Evolutionary conservation across 2,888 invertebrate genomes (phyloP).

Genomic region (Athalia circularis): DNA sequence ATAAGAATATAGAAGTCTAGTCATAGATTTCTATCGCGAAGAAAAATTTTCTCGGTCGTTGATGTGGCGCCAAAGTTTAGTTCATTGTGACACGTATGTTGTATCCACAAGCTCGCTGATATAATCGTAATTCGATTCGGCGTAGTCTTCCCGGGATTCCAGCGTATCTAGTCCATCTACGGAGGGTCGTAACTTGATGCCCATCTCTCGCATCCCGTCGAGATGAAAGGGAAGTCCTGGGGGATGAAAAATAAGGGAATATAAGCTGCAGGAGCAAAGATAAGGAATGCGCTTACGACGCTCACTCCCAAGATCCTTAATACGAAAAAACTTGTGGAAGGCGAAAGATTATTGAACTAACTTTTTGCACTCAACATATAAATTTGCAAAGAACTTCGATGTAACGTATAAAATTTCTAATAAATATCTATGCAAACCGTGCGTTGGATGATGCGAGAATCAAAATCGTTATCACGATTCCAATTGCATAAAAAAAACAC

Average conservation of each 20-base stretch:
- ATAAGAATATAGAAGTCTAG: no score
- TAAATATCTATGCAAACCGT: constrained; percentile 26
- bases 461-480: background rate
- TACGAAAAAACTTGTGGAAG: constrained; percentile 9
- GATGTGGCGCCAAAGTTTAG: no score
- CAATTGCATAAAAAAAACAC: background rate
- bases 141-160: no score
- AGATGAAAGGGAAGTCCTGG: background rate
- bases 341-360: background rate
- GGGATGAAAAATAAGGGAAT: background rate
- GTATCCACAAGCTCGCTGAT: background rate
- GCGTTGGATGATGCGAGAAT: background rate
- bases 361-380: background rate
- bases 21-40: background rate
- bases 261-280: background rate
- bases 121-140: background rate
- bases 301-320: background rate
- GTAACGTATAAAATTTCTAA: constrained; percentile 21
- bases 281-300: constrained; percentile 16
- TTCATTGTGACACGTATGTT: background rate
- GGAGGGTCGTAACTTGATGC: no score
- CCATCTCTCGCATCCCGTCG: no score
- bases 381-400: background rate
- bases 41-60: background rate
- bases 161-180: background rate